phyloP scores from a whole-genome alignment of 2,888 invertebrate genomes.

The Daptonema setosum region DNA sequence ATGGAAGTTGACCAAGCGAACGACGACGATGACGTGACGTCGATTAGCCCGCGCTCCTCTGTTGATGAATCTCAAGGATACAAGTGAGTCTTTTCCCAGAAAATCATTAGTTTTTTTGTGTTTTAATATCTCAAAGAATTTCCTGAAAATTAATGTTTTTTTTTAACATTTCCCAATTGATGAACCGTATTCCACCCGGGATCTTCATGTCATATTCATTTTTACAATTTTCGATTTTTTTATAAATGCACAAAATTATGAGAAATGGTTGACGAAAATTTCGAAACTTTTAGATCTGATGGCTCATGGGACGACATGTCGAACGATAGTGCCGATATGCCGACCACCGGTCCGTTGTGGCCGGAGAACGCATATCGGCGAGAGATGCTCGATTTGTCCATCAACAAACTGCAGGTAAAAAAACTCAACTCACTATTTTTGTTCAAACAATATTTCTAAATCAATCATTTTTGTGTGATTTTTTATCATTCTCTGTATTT shows the following conservation, averaged over 20 bases:
- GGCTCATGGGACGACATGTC: background rate
- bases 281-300: background rate
- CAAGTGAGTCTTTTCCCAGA: background rate
- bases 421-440: no score
- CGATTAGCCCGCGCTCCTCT: background rate
- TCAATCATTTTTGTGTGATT: no score
- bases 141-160: no score
- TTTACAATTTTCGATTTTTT: background rate
- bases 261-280: no score
- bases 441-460: background rate
- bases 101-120: no score
- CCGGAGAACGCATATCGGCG: constrained; percentile 1
- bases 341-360: background rate
- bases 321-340: background rate
- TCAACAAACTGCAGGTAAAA: background rate
- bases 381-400: background rate
- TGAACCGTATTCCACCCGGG: no score
- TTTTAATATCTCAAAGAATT: no score
- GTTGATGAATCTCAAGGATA: background rate
- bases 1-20: background rate
- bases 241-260: no score
- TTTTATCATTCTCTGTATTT: background rate
- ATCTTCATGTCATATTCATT: no score
- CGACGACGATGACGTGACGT: background rate
- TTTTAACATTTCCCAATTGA: no score